A percentile compares a stretch with the other conserved stretches of the same genome.
Evolutionary conservation across 2,797 vertebrate species (phyloP).

Genomic region (Apodemus agrarius): DNA sequence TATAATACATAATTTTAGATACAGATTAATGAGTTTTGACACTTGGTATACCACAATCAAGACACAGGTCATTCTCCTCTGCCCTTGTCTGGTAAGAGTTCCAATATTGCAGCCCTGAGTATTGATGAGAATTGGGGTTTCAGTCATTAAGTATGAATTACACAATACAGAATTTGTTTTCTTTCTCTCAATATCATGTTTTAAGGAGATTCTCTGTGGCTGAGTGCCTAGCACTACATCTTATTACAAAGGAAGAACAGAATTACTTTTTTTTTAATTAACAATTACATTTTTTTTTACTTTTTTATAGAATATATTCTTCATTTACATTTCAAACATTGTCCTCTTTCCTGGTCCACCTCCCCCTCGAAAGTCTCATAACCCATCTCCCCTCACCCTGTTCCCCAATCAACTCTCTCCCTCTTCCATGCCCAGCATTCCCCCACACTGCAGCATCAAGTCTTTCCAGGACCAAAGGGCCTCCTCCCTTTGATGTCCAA

Average conservation of each 20-base stretch:
- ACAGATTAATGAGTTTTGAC: background rate
- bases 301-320: too few species aligned
- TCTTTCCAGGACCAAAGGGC: too few species aligned
- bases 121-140: background rate
- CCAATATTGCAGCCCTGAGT: background rate
- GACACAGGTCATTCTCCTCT: background rate
- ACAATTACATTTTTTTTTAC: too few species aligned
- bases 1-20: background rate
- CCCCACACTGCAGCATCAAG: too few species aligned
- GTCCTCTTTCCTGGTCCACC: too few species aligned
- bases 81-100: background rate
- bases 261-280: background rate
- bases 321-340: too few species aligned
- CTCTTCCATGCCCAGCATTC: too few species aligned
- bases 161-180: background rate
- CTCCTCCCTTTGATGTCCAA: too few species aligned
- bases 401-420: too few species aligned
- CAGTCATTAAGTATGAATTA: background rate
- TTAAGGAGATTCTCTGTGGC: background rate
- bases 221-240: too few species aligned
- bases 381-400: too few species aligned
- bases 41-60: background rate
- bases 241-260: background rate
- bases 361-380: too few species aligned
- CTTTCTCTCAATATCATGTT: background rate